Percentiles rank a stretch among this genome's conserved stretches.
Conservation (phyloP, 2,888 invertebrate species). For the Drosophila setosimentum region DNA sequence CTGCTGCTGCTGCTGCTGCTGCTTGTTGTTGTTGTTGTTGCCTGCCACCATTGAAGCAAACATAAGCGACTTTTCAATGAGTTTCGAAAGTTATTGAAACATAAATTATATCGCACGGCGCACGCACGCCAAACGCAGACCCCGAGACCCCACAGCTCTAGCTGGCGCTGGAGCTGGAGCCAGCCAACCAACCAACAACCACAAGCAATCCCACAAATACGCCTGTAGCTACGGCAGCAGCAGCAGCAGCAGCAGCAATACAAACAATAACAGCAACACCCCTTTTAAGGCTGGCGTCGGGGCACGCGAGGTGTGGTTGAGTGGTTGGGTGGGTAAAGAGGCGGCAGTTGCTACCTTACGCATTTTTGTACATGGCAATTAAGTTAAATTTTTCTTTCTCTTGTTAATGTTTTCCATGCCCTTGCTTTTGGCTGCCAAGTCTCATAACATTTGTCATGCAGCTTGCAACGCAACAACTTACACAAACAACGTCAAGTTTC, state of each 20-base stretch:
- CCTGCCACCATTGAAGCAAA: constrained; percentile 76
- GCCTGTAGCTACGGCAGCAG: constrained; percentile 42
- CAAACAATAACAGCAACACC: constrained; percentile 58
- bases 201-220: constrained; percentile 63
- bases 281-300: constrained; percentile 48
- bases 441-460: constrained; percentile 46
- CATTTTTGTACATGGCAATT: constrained; percentile 71
- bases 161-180: neutral
- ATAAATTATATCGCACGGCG: constrained; percentile 78
- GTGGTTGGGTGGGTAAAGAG: neutral
- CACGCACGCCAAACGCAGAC: constrained; percentile 75
- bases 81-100: constrained; percentile 78
- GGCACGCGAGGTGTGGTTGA: neutral
- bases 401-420: constrained; percentile 70
- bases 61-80: constrained; percentile 78
- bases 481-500: constrained; percentile 1
- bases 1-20: constrained; percentile 19
- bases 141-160: constrained; percentile 19
- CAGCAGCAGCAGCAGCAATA: constrained; percentile 44
- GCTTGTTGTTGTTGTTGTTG: constrained; percentile 51
- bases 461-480: constrained; percentile 21
- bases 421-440: constrained; percentile 16
- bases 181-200: constrained; percentile 38
- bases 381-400: constrained; percentile 75
- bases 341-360: constrained; percentile 48